phyloP scores from a whole-genome alignment of 1,140 invertebrate species.

The Trachymyrmex septentrionalis region DNA sequence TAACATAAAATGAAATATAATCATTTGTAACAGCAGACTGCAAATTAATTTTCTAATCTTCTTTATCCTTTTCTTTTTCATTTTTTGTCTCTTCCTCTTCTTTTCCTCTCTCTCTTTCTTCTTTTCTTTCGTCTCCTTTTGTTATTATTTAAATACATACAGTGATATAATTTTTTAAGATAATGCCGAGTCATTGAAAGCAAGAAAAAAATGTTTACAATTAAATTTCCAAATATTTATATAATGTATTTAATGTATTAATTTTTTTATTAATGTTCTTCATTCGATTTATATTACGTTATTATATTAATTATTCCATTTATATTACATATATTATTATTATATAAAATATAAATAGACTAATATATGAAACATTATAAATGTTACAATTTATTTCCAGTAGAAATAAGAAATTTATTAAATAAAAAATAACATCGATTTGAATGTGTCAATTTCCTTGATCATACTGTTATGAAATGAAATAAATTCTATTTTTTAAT shows the following conservation, averaged over 20 bases:
- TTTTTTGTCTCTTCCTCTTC: not conserved
- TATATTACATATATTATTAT: not conserved
- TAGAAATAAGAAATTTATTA: no score
- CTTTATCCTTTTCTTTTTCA: no score
- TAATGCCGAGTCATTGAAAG: not conserved
- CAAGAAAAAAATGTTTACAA: not conserved
- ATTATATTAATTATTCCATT: not conserved
- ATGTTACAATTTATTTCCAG: not conserved
- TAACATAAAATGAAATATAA: slow-evolving; percentile 82
- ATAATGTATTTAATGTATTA: not conserved
- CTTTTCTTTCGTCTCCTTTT: not conserved
- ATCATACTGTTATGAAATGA: no score
- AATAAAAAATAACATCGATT: no score
- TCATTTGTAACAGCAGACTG: slow-evolving; percentile 78
- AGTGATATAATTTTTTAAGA: not conserved
- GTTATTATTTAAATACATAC: not conserved
- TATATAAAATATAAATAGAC: no score
- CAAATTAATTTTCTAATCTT: slow-evolving; percentile 4
- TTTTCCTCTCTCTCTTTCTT: not conserved
- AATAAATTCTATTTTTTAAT: no score
- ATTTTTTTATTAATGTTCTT: not conserved
- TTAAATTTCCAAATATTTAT: not conserved
- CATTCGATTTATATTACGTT: not conserved
- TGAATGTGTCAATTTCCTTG: no score
- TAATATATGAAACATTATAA: not conserved